Percentiles rank a stretch among this genome's conserved stretches.
phyloP scores from a whole-genome alignment of 2,888 invertebrate species.

The Cyclophora punctaria region DNA sequence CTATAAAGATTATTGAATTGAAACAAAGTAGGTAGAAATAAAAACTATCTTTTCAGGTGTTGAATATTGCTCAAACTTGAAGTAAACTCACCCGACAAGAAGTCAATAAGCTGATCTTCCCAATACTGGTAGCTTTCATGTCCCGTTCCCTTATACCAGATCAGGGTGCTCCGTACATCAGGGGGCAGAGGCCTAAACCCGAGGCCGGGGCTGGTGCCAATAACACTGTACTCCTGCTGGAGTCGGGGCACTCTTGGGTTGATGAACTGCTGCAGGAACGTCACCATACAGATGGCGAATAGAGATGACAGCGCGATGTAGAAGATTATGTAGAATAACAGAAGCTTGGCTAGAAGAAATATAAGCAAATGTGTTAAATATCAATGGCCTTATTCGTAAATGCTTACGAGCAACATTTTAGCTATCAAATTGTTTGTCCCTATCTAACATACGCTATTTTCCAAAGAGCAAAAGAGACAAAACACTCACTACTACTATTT shows the following conservation, averaged over 20 bases:
- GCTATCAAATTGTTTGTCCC: no score
- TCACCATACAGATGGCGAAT: slow-evolving; percentile 93
- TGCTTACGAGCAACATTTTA: no score
- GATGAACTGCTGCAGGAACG: slow-evolving; percentile 92
- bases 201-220: slow-evolving; percentile 95
- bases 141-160: slow-evolving; percentile 92
- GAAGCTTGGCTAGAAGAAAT: slow-evolving; percentile 84
- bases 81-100: slow-evolving; percentile 81
- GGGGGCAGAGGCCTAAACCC: slow-evolving; percentile 96
- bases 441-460: no score
- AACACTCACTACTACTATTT: no score
- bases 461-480: no score
- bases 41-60: no score
- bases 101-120: slow-evolving; percentile 84
- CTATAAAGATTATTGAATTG: no score
- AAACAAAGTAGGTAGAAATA: no score
- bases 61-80: neutral
- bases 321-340: slow-evolving; percentile 94
- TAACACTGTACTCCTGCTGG: slow-evolving; percentile 87
- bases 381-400: no score
- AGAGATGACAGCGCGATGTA: slow-evolving; percentile 90
- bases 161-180: slow-evolving; percentile 94
- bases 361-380: no score
- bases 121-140: slow-evolving; percentile 85
- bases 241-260: slow-evolving; percentile 91